A percentile compares a stretch with the other conserved stretches of the same genome.
Conservation (phyloP, 2,113 vertebrate genomes). For the Australoheros scitulus region DNA sequence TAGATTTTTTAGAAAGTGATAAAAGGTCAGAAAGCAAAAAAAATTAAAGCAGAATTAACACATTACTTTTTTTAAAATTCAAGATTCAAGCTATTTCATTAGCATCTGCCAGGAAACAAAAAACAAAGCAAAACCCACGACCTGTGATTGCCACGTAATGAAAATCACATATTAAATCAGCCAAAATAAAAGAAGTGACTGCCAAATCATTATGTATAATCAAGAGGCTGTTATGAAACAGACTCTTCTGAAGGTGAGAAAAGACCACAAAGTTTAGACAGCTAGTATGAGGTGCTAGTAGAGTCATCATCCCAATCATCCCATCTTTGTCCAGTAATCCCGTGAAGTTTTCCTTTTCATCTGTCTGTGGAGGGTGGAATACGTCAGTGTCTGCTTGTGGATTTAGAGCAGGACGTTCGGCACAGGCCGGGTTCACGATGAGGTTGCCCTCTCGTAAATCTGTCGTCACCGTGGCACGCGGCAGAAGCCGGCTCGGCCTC, state of each 20-base stretch:
- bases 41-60: background rate
- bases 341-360: background rate
- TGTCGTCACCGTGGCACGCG: slow-evolving; percentile 62
- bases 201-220: background rate
- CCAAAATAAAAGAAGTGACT: background rate
- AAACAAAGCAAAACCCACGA: rapidly evolving
- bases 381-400: background rate
- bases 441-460: slow-evolving; percentile 76
- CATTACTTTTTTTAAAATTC: background rate
- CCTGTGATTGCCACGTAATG: background rate
- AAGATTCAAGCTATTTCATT: background rate
- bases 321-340: background rate
- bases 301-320: background rate
- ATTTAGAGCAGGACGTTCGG: slow-evolving; percentile 37
- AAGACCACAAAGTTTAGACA: background rate
- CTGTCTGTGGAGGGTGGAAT: slow-evolving; percentile 1
- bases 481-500: slow-evolving; percentile 30
- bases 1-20: background rate
- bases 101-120: background rate
- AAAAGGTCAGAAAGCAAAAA: background rate
- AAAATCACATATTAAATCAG: slow-evolving; percentile 3
- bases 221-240: background rate
- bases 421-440: slow-evolving; percentile 62
- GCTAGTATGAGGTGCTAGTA: background rate
- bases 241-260: slow-evolving; percentile 1